Base-by-base conservation (phyloP, 64 coral and sea anemone genomes). In the Exaiptasia diaphana region DNA sequence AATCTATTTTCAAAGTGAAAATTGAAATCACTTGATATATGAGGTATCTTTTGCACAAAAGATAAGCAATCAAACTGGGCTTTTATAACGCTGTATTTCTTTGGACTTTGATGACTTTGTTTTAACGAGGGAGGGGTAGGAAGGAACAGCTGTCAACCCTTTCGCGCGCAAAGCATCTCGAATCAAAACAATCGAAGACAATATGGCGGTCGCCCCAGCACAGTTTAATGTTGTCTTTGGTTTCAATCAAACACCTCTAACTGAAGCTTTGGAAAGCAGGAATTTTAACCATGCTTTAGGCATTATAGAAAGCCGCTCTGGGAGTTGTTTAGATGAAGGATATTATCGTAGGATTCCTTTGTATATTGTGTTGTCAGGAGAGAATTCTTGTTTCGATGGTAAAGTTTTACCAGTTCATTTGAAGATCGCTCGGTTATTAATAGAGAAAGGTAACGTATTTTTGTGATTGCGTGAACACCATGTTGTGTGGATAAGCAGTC, bases 221-320 rank as follows among this genome's bases (percentile, higher is more conserved):
- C 61, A 78, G 22, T 93, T 93, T 12, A 93, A 93, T 21, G 84
- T 93, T 2, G 91, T 88, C 27, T 88, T 93, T 74, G 91, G 91
- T 15, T 82, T 93, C 33, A 83, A 77, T 42, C 83, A 88, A 53
- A 93, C 91, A 10, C 85, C 91, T 4, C 64, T 93, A 73, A 93
- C 91, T 79, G 85, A 76, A 43, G 80, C 85, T n/a, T 27, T 93
- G 53, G 91, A 93, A 42, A 83, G 69, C 52, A 71, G 85, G 73
- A 53, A 88, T 65, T 93, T 88, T 37, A 76, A 88, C 21, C 85
- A 93, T 60, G 91, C 91, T 42, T 53, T 93, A 13, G 78, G 83
- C 5, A 77, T 63, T 55, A 87, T 93, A 9, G 72, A 89, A 25
- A 83, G 80, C 34, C 71, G 62, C 9, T 89, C 83, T 61, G 91